Evolutionary conservation across 2,888 invertebrate genomes (phyloP).

Genomic region (Thysanoteuthis rhombus): DNA sequence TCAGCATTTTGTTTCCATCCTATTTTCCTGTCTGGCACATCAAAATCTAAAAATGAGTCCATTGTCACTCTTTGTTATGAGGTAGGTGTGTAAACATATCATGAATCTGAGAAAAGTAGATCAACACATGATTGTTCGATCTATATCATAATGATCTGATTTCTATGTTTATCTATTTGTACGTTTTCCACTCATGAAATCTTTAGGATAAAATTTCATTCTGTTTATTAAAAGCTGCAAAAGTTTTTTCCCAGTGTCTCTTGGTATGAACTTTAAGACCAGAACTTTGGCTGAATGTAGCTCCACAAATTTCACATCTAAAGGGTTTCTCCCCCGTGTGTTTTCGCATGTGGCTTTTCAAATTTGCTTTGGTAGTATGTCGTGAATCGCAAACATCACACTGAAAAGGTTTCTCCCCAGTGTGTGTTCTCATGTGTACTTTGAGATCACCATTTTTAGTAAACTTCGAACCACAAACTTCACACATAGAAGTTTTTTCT

Average conservation of each 20-base stretch:
- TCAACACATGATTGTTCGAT: no score
- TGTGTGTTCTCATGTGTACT: slow-evolving; percentile 14
- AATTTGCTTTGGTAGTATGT: neutral
- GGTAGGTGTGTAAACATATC: no score
- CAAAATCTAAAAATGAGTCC: no score
- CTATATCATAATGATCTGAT: no score
- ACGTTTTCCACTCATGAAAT: no score
- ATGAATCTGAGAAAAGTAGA: no score
- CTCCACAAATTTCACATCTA: neutral
- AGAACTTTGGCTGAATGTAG: neutral
- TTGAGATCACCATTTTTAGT: neutral
- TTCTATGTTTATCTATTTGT: no score
- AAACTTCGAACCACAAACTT: neutral
- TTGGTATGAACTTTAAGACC: neutral
- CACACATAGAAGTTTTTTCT: neutral
- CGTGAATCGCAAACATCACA: neutral
- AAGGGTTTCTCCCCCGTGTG: neutral
- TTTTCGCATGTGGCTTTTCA: neutral
- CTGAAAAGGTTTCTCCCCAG: neutral
- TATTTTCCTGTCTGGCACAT: no score
- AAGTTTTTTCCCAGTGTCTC: neutral
- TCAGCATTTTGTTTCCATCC: no score
- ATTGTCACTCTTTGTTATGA: no score
- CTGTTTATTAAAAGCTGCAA: no score
- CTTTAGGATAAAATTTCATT: no score